Base-by-base conservation (phyloP, 2,797 vertebrate species). In the Peromyscus eremicus region DNA sequence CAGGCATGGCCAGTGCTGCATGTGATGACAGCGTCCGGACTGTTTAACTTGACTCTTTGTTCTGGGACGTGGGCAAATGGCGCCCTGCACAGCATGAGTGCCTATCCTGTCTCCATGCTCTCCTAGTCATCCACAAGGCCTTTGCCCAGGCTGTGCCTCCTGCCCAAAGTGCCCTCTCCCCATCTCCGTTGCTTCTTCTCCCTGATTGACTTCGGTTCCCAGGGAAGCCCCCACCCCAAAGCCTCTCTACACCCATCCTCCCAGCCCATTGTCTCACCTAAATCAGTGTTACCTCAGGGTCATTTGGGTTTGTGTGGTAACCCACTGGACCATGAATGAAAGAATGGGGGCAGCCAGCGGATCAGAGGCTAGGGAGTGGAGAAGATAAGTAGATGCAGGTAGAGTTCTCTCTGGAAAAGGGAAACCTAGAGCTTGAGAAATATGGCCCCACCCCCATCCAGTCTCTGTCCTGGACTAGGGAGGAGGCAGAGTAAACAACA, bases 11-110 rank as follows among this genome's bases (percentile, higher is more conserved):
- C 60, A 34, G 40, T 80, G 37, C 37, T 40, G 34, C 10, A 32
- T 52, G 4, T 13, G 14, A 75, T n/a, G 32, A 21, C 60, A 17
- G 9, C 27, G 8, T 60, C 17, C 60, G 1, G 1, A 12, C 10
- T 29, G 73, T n/a, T 40, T 86, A 13, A 52, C 73, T 46, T 46
- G 3, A 49, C 76, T 40, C 32, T 70, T 75, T 64, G 87, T 52
- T 83, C 68, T 32, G 70, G n/a, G 43, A n/a, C 21, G 16, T 80
- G 70, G 43, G 90, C 27, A 27, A 11, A 71, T 4, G 19, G 49
- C 16, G 27, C 66, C 73, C 27, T 40, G n/a, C 29, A 34, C 64
- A 21, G 0, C 6, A 0, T 0, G 23, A 37, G 46, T 0, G 6
- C 23, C 4, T 34, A 6, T 25, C 6, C 52, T 14, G 9, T 80